Percentiles rank a stretch among this genome's conserved stretches.
These are phyloP conservation scores for Polia nebulosa DNA, from an alignment of 2,888 invertebrate genomes.

Conservation along the genomic window DNA sequence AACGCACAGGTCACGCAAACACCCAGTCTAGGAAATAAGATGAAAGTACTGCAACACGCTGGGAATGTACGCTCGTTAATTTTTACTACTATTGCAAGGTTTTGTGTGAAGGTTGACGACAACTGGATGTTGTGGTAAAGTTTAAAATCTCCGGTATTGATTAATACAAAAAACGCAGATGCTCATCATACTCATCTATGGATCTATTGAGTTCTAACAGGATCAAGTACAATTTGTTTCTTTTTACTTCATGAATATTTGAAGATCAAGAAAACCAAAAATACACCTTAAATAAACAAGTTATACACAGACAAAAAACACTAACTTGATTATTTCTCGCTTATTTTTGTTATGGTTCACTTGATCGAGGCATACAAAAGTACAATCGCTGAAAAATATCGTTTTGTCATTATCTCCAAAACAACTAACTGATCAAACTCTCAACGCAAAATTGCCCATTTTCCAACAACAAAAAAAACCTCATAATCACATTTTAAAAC, in stretches of 20 bases:
- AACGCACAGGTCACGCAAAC: conserved; percentile 79
- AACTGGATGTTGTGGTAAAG: neutral
- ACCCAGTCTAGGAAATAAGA: conserved; percentile 55
- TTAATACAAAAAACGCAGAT: neutral
- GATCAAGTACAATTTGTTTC: too few relatives aligned
- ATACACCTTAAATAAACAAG: too few relatives aligned
- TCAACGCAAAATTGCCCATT: conserved; percentile 10
- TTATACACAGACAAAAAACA: too few relatives aligned
- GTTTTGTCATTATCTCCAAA: neutral
- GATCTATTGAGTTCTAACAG: too few relatives aligned
- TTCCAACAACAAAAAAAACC: conserved; percentile 16
- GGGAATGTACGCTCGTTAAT: conserved; percentile 43
- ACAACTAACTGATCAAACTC: conserved; percentile 15
- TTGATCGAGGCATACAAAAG: neutral
- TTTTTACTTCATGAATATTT: too few relatives aligned
- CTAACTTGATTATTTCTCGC: neutral
- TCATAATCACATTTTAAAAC: conserved; percentile 52
- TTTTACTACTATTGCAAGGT: conserved; percentile 29
- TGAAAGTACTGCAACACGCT: conserved; percentile 57
- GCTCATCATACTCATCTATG: neutral
- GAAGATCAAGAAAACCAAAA: too few relatives aligned
- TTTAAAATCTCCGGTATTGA: neutral
- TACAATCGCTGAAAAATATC: neutral
- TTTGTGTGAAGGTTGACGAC: conserved; percentile 12
- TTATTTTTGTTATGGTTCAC: neutral